phyloP scores from a whole-genome alignment of 2,113 vertebrate genomes.

The Paracyprichromis sp. region DNA sequence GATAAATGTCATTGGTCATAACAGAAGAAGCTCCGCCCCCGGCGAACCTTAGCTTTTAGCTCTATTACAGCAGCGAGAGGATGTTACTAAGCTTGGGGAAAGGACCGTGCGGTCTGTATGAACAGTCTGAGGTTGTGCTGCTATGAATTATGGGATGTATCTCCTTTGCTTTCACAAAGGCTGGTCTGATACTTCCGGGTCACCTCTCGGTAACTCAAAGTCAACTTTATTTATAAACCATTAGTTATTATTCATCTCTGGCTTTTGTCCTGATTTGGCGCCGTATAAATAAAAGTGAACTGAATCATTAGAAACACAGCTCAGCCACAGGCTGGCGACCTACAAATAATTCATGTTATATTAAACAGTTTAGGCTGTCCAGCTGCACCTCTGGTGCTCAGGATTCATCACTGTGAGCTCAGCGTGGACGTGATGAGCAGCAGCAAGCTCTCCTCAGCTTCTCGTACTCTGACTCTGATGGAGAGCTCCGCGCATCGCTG shows the following conservation, averaged over 20 bases:
- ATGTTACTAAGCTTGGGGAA: accelerated
- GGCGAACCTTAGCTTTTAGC: accelerated
- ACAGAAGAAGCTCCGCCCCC: background rate
- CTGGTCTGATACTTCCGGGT: background rate
- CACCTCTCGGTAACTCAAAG: background rate
- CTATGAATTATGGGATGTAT: background rate
- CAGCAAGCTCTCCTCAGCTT: too few relatives aligned
- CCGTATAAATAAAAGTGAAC: background rate
- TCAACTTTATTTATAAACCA: background rate
- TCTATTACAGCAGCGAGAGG: background rate
- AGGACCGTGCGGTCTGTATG: background rate
- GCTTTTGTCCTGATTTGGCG: background rate
- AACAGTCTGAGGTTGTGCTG: background rate
- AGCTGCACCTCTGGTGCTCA: background rate
- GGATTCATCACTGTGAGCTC: too few relatives aligned
- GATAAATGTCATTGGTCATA: background rate
- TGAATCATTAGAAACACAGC: background rate
- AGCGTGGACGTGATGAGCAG: too few relatives aligned
- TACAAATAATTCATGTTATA: accelerated
- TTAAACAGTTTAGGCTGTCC: background rate
- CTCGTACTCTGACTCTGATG: background rate
- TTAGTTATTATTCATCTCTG: background rate
- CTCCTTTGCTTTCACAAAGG: background rate
- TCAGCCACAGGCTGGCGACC: background rate
- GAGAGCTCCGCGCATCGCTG: background rate